A percentile compares a stretch with the other conserved stretches of the same genome.
Conservation (phyloP, 1,140 invertebrate genomes). For the Ips typographus region DNA sequence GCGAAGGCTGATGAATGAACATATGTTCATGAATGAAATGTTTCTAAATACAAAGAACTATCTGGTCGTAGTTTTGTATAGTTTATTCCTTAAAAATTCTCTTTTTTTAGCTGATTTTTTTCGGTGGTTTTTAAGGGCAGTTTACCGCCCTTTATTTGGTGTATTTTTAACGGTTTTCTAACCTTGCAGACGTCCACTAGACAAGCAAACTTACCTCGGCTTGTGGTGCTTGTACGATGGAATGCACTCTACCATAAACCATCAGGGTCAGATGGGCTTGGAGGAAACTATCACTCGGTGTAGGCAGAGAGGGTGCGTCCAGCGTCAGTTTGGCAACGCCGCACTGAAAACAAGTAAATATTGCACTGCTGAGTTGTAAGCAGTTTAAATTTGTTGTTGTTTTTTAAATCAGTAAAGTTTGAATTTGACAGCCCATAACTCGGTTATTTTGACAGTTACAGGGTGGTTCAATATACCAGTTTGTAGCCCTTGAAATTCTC, state of each 20-base stretch:
- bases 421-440: no score
- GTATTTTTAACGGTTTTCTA: not conserved
- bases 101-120: not conserved
- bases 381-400: no score
- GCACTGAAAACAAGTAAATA: no score
- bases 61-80: conserved; percentile 17
- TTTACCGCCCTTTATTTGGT: not conserved
- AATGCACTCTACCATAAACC: not conserved
- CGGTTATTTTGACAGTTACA: no score
- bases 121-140: not conserved
- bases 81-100: conserved; percentile 15
- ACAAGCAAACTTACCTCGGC: no score
- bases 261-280: conserved; percentile 44
- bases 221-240: not conserved
- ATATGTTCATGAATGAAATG: conserved; percentile 46
- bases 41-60: conserved; percentile 40
- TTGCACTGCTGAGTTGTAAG: no score
- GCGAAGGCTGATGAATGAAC: conserved; percentile 44
- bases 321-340: no score
- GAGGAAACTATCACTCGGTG: conserved; percentile 28
- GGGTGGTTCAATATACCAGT: no score
- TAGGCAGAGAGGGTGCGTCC: not conserved
- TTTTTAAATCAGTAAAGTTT: no score
- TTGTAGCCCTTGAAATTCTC: no score
- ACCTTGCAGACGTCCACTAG: not conserved